Evolutionary conservation across 2,797 vertebrate species (phyloP), one percentile per base, ranked within the genome.

Genomic region (Lepilemur septentrionalis): DNA sequence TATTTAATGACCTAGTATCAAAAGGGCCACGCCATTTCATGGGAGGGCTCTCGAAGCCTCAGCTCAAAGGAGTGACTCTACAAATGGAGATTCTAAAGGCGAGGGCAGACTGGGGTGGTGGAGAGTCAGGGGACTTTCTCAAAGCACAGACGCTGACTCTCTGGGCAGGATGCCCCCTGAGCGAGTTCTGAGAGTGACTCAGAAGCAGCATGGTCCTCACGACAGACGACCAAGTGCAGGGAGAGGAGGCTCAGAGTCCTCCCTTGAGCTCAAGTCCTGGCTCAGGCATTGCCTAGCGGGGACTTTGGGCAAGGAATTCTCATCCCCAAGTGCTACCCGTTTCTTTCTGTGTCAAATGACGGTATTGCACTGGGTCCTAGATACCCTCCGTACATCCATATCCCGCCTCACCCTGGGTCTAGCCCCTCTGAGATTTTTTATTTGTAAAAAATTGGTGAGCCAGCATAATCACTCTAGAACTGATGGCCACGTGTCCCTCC

Each of bases 361-460:
- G 10, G 55, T 1, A 18, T 1, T 1, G 18, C n/a, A 2, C 50
- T 0, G 2, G 3, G n/a, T 25, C 18, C 22, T 0, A 2, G 38
- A 55, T 7, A 28, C 25, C 18, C 2, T 15, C 87, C 13, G 0
- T 0, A 12, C 7, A 17, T 10, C 63, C 10, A 3, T 2, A 50
- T 5, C 52, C 14, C 0, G 28, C 12, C 41, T 35, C 13, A 3
- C 11, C n/a, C 20, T 6, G 4, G 32, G 30, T 46, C 43, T 8
- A 38, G 67, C 7, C 76, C 25, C n/a, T 35, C 67, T 43, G 7
- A 79, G 61, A 57, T 50, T 20, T 32, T 10, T 22, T 32, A 63
- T 86, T 38, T n/a, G 9, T 30, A 11, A 50, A 38, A 38, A 46
- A 84, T 25, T 3, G 32, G 20, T 14, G 59, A 57, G 28, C 32